Conservation (phyloP, 1,140 invertebrate genomes). For the Phocides pigmalion region DNA sequence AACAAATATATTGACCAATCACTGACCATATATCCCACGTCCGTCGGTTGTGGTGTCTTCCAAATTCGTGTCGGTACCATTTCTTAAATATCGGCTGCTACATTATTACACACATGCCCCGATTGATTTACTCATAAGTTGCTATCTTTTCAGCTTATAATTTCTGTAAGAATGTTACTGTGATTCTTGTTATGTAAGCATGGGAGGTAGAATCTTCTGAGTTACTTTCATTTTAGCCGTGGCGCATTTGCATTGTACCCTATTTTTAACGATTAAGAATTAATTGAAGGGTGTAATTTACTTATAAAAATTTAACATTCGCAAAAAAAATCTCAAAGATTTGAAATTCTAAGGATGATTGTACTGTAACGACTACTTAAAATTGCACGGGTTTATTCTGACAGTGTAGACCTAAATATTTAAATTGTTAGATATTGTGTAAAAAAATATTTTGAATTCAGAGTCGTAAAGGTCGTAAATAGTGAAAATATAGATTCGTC, state of each 20-base stretch:
- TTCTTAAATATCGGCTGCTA: slow-evolving; percentile 49
- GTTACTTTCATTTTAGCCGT: slow-evolving; percentile 7
- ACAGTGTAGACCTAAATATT: too few relatives aligned
- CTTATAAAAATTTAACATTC: not conserved
- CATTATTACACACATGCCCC: slow-evolving; percentile 38
- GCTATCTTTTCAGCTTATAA: not conserved
- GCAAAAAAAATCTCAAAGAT: not conserved
- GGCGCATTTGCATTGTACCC: slow-evolving; percentile 7
- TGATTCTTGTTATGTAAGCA: not conserved
- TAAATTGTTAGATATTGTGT: too few relatives aligned
- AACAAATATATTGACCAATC: slow-evolving; percentile 38
- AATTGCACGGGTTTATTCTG: too few relatives aligned
- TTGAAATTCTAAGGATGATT: too few relatives aligned
- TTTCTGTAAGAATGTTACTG: not conserved
- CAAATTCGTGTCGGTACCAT: slow-evolving; percentile 62
- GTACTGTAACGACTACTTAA: too few relatives aligned
- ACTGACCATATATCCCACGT: slow-evolving; percentile 58
- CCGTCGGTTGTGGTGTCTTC: slow-evolving; percentile 60
- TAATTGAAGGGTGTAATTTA: too few relatives aligned
- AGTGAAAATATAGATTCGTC: too few relatives aligned
- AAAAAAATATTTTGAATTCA: too few relatives aligned
- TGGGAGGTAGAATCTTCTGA: slow-evolving; percentile 10
- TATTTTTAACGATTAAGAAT: not conserved
- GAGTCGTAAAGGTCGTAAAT: too few relatives aligned
- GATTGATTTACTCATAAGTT: slow-evolving; percentile 9